Conservation (phyloP, 92 coral and sea anemone species). For the Siderastrea siderea region DNA sequence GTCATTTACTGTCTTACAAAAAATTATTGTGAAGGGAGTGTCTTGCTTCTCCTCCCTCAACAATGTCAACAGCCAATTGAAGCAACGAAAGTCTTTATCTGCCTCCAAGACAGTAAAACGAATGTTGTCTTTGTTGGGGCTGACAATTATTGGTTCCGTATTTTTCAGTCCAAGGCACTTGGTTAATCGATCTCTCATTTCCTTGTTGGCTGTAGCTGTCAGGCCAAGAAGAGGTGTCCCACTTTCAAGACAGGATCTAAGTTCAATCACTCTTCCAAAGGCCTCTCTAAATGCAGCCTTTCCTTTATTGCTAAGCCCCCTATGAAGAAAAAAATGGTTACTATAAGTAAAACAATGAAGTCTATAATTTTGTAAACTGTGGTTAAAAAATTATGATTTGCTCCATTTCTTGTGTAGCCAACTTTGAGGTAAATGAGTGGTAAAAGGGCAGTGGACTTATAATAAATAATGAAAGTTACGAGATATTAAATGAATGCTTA, state of each 20-base stretch:
- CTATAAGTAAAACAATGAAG: too few relatives aligned
- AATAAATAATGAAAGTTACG: too few relatives aligned
- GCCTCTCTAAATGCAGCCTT: conserved; percentile 55
- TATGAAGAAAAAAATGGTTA: neutral
- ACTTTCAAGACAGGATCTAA: conserved; percentile 14
- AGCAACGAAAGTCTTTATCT: conserved; percentile 5
- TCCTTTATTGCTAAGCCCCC: conserved; percentile 51
- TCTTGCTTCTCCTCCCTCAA: conserved; percentile 34
- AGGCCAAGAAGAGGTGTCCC: conserved; percentile 33
- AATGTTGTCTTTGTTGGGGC: conserved; percentile 10
- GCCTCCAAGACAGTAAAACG: neutral
- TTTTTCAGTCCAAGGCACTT: conserved; percentile 31
- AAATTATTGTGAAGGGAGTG: conserved; percentile 46
- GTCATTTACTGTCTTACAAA: conserved; percentile 62
- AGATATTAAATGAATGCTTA: too few relatives aligned
- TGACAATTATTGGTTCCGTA: neutral
- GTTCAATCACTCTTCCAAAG: conserved; percentile 17
- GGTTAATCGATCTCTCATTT: conserved; percentile 14
- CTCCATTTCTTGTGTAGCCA: too few relatives aligned
- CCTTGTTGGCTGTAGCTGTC: conserved; percentile 39
- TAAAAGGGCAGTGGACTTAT: too few relatives aligned
- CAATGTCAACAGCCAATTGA: conserved; percentile 48
- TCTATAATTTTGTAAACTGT: too few relatives aligned
- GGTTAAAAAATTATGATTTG: too few relatives aligned
- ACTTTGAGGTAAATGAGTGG: too few relatives aligned